Evolutionary conservation across 2,888 invertebrate genomes (phyloP).

Genomic region (Mythimna pallens): DNA sequence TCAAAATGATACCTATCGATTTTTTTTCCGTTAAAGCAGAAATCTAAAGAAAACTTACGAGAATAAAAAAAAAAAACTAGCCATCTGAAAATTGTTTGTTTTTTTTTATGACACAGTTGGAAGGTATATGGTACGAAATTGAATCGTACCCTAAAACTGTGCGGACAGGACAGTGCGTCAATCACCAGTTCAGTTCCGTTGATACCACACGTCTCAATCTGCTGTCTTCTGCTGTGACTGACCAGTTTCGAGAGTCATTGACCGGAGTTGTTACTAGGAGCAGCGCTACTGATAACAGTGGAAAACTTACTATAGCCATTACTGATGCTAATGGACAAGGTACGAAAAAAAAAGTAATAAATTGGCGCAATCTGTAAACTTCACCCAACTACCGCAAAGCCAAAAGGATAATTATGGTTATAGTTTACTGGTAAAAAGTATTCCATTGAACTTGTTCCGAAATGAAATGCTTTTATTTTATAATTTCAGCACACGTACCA

Average conservation of each 20-base stretch:
- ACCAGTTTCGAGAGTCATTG: conserved; percentile 66
- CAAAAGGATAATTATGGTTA: not conserved
- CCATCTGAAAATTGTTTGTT: not conserved
- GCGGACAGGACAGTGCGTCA: conserved; percentile 77
- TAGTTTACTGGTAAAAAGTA: not conserved
- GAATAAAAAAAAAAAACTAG: not conserved
- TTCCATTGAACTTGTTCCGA: not conserved
- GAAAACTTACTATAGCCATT: conserved; percentile 72
- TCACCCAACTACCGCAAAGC: not conserved
- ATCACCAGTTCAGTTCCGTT: conserved; percentile 69
- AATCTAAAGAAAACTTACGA: not conserved
- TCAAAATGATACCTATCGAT: no score
- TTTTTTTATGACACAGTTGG: conserved; percentile 71
- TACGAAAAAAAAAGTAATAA: not conserved
- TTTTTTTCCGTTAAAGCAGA: not conserved
- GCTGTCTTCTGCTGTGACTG: conserved; percentile 70
- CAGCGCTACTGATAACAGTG: conserved; percentile 69
- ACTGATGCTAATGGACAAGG: conserved; percentile 62
- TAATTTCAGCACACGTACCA: conserved; percentile 71
- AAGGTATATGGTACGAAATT: conserved; percentile 79
- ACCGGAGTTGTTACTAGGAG: conserved; percentile 66
- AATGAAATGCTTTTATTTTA: conserved; percentile 10
- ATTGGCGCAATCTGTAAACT: not conserved
- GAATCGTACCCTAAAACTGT: conserved; percentile 77
- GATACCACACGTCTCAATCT: conserved; percentile 67